These are phyloP conservation scores for Parnassius orleans DNA, from an alignment of 2,888 invertebrate genomes.

Conservation along the genomic window DNA sequence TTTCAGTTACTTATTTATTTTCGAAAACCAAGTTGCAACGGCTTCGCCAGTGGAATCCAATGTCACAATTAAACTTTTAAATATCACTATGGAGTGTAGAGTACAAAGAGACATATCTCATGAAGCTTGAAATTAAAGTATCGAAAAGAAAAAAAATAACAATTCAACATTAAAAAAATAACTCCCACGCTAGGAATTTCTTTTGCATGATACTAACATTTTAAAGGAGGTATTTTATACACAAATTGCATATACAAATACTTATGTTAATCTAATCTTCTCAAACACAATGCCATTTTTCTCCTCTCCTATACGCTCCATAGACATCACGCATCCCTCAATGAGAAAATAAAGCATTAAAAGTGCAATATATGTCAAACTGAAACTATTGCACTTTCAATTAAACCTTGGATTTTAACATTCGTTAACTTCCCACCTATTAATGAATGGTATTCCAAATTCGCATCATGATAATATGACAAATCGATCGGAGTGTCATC, in stretches of 20 bases:
- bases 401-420: background rate
- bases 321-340: background rate
- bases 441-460: slow-evolving; percentile 25
- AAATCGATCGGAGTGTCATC: slow-evolving; percentile 36
- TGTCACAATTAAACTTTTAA: background rate
- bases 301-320: too few relatives aligned
- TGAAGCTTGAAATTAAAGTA: too few relatives aligned
- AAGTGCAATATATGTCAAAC: background rate
- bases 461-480: slow-evolving; percentile 32
- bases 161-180: too few relatives aligned
- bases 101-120: too few relatives aligned
- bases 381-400: background rate
- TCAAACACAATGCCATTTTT: too few relatives aligned
- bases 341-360: background rate
- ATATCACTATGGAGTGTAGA: background rate
- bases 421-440: background rate
- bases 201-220: too few relatives aligned
- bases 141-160: too few relatives aligned
- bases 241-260: too few relatives aligned
- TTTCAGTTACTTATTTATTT: too few relatives aligned
- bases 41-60: slow-evolving; percentile 1
- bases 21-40: background rate
- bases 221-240: too few relatives aligned
- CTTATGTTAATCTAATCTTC: too few relatives aligned
- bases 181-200: too few relatives aligned